Base-by-base conservation (phyloP, 2,888 invertebrate genomes). In the Tillus elongatus region DNA sequence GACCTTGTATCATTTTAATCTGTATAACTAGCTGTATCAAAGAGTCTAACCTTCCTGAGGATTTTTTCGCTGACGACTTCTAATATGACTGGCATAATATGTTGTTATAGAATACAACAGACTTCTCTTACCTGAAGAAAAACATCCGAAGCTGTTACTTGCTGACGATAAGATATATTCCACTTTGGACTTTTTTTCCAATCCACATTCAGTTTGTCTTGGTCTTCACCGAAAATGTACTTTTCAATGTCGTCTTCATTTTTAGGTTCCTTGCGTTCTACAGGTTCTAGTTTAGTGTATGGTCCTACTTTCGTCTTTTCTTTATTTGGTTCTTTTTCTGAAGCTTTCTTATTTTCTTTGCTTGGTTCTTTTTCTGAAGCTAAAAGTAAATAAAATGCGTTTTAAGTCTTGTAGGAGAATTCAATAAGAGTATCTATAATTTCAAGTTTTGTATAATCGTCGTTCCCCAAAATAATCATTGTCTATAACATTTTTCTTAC, bases 101-200 rank as follows among this genome's bases (percentile, higher is more conserved):
- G n/a, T n/a, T n/a, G n/a, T 13, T 29, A 11, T 6, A 29, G 6
- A 29, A n/a, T 45, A 34, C n/a, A n/a, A n/a, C n/a, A n/a, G n/a
- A n/a, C n/a, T n/a, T n/a, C n/a, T n/a, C 28, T 45, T 60, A 84
- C 86, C 69, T 86, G 85, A 34, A 93, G 69, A 64, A 77, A 93
- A 4, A 91, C 75, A 63, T 93, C 91, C 61, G 89, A 85, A 0
- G 90, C 75, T 4, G 82, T 75, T 1, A 93, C 84, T 19, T 82
- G 73, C 64, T 93, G 93, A 50, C 84, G 82, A 63, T 88, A 92
- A 46, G 78, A 74, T 61, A 91, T 81, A 24, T 80, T 79, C 66
- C 87, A 90, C 46, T 74, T 72, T 0, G 88, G 88, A 13, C 71
- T 66, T 56, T 74, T 73, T 29, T 82, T 73, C 40, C 76, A 75